Percentiles rank a stretch among this genome's conserved stretches.
Evolutionary conservation across 2,113 vertebrate genomes (phyloP).

Genomic region (Egretta garzetta): DNA sequence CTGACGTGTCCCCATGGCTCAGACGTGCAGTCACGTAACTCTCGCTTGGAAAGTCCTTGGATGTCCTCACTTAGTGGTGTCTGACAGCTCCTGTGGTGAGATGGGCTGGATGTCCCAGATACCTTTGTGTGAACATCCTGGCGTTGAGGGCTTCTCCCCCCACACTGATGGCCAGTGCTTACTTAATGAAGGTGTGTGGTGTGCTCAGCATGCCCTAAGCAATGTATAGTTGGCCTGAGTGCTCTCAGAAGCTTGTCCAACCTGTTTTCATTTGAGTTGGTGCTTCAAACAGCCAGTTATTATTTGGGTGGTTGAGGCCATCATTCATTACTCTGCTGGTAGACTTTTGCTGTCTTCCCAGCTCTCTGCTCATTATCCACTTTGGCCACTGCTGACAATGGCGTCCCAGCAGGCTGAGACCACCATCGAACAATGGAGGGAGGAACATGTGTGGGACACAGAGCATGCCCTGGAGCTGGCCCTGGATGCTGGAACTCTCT

Average conservation of each 20-base stretch:
- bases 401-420: not conserved
- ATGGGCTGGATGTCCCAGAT: not conserved
- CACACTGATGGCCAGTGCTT: not conserved
- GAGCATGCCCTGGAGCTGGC: not conserved
- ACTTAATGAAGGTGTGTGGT: not conserved
- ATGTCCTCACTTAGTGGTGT: not conserved
- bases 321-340: not conserved
- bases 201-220: slow-evolving; percentile 16
- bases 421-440: not conserved
- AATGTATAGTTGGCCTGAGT: not conserved
- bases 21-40: slow-evolving; percentile 33
- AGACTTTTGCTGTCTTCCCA: slow-evolving; percentile 16
- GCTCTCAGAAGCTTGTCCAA: slow-evolving; percentile 28
- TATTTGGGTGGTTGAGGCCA: slow-evolving; percentile 25
- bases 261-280: slow-evolving; percentile 49
- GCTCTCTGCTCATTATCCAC: not conserved
- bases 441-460: not conserved
- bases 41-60: not conserved
- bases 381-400: not conserved
- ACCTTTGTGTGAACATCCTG: slow-evolving; percentile 3
- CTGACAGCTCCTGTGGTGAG: not conserved
- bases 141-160: slow-evolving; percentile 10
- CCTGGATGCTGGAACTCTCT: not conserved
- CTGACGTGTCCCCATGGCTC: not conserved
- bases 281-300: slow-evolving; percentile 32